Evolutionary conservation across 1,140 invertebrate genomes (phyloP), one percentile per base, ranked within the genome.

Genomic region (Drosophila cardini): DNA sequence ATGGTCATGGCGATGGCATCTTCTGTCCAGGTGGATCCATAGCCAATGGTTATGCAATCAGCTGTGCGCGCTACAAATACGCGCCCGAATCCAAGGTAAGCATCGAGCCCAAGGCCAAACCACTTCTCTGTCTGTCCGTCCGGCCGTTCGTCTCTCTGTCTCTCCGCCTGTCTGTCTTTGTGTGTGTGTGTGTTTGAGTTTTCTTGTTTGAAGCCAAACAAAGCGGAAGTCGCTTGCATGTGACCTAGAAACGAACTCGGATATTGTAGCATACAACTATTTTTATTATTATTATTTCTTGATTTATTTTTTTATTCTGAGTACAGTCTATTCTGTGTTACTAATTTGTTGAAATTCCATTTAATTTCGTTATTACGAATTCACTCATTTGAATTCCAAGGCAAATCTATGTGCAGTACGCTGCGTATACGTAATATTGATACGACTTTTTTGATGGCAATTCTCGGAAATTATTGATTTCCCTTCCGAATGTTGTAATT

Each of bases 1-100:
- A 94, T 45, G 96, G 95, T 2, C 69, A 85, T 34, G 94, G 94
- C 2, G 97, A 97, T 92, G 98, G 97, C 0, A 97, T 99, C 48
- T 99, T 99, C 92, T 97, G 96, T 86, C 98, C 98, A 8, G 98
- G 98, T 32, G 98, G 98, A 0, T 98, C 98, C 0, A 96, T 99
- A 76, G 96, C 98, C 2, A 99, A 99, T 91, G 96, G 98, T 65
- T 99, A 99, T 91, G 98, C 97, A 10, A 97, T 99, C 61, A 96
- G 97, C 84, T 95, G 97, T 65, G 98, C 98, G 2, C 93, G 98
- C 38, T 96, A 96, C 86, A 92, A 95, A 72, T 93, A 94, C 62
- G 95, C 95, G 85, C 97, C 97, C 7, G 94, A 97, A 67, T 93
- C 96, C 38, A 98, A 98, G 94, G 95, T 95, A 83, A 93, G 83